Conservation (phyloP, 2,113 vertebrate genomes). For the Corythornis cristatus region DNA sequence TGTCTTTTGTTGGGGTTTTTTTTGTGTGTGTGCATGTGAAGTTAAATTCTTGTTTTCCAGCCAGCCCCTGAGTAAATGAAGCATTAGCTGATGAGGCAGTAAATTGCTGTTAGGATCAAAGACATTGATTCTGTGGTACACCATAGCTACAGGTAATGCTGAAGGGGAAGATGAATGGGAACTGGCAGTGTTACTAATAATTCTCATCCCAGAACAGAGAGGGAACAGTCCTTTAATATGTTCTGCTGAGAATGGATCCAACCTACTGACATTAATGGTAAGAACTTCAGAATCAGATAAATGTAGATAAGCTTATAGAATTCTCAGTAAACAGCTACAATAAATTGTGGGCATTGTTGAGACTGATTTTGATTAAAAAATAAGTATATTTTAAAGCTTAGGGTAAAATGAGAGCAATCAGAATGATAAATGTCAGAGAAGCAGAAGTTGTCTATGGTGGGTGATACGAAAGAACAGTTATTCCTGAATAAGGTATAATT, state of each 20-base stretch:
- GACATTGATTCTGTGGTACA: not conserved
- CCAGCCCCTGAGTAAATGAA: not conserved
- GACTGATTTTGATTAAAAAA: not conserved
- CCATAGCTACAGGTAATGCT: not conserved
- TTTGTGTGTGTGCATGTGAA: not conserved
- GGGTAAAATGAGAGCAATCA: not conserved
- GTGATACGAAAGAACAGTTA: not conserved
- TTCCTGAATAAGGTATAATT: not conserved
- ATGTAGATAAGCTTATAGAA: not conserved
- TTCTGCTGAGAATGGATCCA: not conserved
- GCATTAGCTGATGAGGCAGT: not conserved
- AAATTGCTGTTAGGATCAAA: not conserved
- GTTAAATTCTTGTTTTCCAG: not conserved
- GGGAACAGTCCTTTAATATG: not conserved
- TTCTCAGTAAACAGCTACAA: not conserved
- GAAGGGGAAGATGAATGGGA: not conserved
- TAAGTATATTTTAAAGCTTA: not conserved
- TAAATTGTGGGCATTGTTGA: not conserved
- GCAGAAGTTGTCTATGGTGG: not conserved
- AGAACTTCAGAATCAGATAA: not conserved
- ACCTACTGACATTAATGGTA: not conserved
- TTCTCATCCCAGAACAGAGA: not conserved
- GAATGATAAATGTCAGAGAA: not conserved
- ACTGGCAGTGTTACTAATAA: not conserved
- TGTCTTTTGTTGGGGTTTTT: no score